These are phyloP conservation scores for Cheilosia soror DNA, from an alignment of 2,888 invertebrate genomes.

Conservation along the genomic window DNA sequence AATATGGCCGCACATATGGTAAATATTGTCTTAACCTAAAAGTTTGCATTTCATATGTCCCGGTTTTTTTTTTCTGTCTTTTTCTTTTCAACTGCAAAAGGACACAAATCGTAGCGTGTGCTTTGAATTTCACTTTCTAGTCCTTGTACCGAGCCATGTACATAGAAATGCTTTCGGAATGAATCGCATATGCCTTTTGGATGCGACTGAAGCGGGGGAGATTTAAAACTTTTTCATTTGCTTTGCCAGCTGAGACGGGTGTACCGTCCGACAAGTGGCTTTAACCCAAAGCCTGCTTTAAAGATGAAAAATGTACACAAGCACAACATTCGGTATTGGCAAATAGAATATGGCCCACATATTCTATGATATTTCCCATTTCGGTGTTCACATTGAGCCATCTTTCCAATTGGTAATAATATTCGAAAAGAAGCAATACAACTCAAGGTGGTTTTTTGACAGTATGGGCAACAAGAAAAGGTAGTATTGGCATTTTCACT, in stretches of 20 bases:
- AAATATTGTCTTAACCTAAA: constrained; percentile 78
- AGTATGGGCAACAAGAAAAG: constrained; percentile 19
- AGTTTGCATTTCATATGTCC: constrained; percentile 57
- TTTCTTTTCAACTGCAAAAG: constrained; percentile 55
- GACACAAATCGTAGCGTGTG: constrained; percentile 56
- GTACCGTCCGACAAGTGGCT: not conserved
- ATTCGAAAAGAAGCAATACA: not conserved
- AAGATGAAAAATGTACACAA: not conserved
- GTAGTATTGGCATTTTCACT: not conserved
- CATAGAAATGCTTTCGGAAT: constrained; percentile 5
- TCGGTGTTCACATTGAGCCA: constrained; percentile 8
- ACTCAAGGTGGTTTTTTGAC: not conserved
- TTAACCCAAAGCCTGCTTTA: constrained; percentile 44
- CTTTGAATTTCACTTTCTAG: constrained; percentile 72
- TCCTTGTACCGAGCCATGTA: constrained; percentile 41
- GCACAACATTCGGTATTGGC: constrained; percentile 19
- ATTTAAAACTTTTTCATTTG: constrained; percentile 37
- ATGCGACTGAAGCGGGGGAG: not conserved
- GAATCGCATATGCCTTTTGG: constrained; percentile 2
- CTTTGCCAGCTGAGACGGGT: constrained; percentile 35
- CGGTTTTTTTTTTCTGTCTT: constrained; percentile 44
- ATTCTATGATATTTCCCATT: constrained; percentile 23
- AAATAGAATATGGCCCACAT: constrained; percentile 58
- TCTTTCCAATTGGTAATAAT: constrained; percentile 15
- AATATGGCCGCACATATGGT: constrained; percentile 77